phyloP scores from a whole-genome alignment of 2,888 invertebrate species.

The Hypomecis punctinalis region DNA sequence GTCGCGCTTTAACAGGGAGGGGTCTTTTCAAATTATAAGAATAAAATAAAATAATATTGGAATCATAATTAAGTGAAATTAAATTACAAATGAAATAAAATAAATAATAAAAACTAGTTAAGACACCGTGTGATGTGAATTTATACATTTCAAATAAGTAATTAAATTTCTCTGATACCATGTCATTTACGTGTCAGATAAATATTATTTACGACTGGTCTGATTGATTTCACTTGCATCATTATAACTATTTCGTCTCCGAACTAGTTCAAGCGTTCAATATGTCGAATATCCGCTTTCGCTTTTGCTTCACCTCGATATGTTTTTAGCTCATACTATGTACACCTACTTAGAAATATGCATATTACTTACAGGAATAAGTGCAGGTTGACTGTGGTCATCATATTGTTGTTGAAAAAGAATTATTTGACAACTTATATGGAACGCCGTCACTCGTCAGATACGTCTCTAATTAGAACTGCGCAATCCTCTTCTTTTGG shows the following conservation, averaged over 20 bases:
- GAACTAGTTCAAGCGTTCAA: conserved; percentile 61
- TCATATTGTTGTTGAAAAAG: too few species aligned
- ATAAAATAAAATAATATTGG: too few species aligned
- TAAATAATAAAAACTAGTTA: too few species aligned
- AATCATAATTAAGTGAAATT: too few species aligned
- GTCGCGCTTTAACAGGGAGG: too few species aligned
- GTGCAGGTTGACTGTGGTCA: neutral
- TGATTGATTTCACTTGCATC: conserved; percentile 51
- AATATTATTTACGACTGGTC: conserved; percentile 21
- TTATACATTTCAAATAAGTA: neutral
- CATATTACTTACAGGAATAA: neutral
- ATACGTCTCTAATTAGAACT: too few species aligned
- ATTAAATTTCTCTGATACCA: conserved; percentile 2
- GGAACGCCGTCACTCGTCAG: too few species aligned
- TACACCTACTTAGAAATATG: neutral
- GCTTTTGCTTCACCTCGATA: conserved; percentile 57
- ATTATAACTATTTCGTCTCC: conserved; percentile 43
- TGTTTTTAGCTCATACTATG: neutral
- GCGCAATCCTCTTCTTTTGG: too few species aligned
- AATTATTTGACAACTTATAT: too few species aligned
- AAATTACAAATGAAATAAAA: too few species aligned
- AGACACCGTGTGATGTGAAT: too few species aligned
- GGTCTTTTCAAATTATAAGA: too few species aligned
- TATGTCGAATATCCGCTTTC: conserved; percentile 54
- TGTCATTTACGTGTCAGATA: conserved; percentile 22